A percentile compares a stretch with the other conserved stretches of the same genome.
Conservation (phyloP, 2,797 vertebrate species). For the Chrosomus eos region DNA sequence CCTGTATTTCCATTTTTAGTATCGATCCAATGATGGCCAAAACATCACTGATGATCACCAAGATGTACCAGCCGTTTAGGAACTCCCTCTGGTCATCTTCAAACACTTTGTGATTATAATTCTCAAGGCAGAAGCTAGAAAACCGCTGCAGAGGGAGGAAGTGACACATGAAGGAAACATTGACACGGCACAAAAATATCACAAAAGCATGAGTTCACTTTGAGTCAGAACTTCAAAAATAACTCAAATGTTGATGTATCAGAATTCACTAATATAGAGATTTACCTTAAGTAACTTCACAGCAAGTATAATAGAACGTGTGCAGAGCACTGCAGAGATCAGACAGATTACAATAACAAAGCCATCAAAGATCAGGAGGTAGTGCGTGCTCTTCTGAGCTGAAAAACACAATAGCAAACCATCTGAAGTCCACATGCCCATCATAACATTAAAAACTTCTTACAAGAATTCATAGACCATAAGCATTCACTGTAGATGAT, state of each 20-base stretch:
- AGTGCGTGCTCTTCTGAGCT: constrained; percentile 91
- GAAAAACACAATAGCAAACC: constrained; percentile 51
- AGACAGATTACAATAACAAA: constrained; percentile 90
- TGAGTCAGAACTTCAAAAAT: constrained; percentile 7
- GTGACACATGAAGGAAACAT: constrained; percentile 6
- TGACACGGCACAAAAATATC: neutral
- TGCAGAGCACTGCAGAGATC: constrained; percentile 89
- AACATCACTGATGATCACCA: constrained; percentile 92
- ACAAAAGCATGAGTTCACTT: neutral
- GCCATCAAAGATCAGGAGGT: constrained; percentile 88
- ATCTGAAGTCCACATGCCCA: neutral
- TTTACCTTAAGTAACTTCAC: constrained; percentile 87
- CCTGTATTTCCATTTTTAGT: constrained; percentile 97
- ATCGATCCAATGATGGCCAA: constrained; percentile 92
- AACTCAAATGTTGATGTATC: neutral
- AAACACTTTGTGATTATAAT: constrained; percentile 82
- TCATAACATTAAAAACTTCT: neutral
- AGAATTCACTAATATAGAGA: neutral
- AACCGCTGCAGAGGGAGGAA: constrained; percentile 82
- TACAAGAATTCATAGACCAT: neutral
- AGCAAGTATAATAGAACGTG: constrained; percentile 89
- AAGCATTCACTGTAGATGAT: neutral
- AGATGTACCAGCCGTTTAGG: constrained; percentile 92
- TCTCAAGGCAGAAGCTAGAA: constrained; percentile 84
- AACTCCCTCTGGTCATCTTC: constrained; percentile 86